Evolutionary conservation across 2,113 vertebrate genomes (phyloP), one percentile per base, ranked within the genome.

Genomic region (Paedocypris sp.): DNA sequence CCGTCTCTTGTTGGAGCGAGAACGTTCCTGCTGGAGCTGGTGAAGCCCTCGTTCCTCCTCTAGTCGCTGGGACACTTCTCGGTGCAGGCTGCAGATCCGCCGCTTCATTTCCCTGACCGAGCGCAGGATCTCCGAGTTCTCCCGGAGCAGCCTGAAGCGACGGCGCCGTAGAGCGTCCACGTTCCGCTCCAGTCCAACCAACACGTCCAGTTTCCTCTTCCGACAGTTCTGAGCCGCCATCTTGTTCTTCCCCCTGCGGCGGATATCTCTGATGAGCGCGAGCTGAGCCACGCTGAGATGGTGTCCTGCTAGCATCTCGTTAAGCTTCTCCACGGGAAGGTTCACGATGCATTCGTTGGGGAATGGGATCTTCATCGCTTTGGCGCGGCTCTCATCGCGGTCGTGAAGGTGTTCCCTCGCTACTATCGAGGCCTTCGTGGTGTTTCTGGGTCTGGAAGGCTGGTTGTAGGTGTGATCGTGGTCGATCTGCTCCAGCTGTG

Each of bases 391-490:
- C 62, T 96, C 90, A 22, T 98, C 93, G 4, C 88, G 77, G 65
- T 81, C 85, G 83, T 89, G 76, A 67, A 87, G 83, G 33, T 85
- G 86, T 9, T 84, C 83, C 56, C 91, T 64, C 4, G 86, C 73
- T 12, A 83, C 43, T 29, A 69, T 63, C 68, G 8, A 5, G 1
- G 41, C 2, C 0, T 85, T 83, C 25, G n/a, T n/a, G n/a, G n/a
- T n/a, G n/a, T n/a, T 83, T 87, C 51, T 88, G 84, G 62, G 79
- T 2, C 73, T 75, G 76, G n/a, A n/a, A 0, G 84, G 86, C 76
- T 93, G 90, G 86, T 93, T 92, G 73, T 98, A 99, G 0, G 92
- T 95, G 76, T 99, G 94, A 78, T 99, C 93, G 49, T 99, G 95
- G 56, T 80, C 84, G 0, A 98, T 78, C 0, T 92, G 82, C 72